Percentiles rank a stretch among this genome's conserved stretches.
phyloP scores from a whole-genome alignment of 1,140 invertebrate species.

The Harpegnathos saltator region DNA sequence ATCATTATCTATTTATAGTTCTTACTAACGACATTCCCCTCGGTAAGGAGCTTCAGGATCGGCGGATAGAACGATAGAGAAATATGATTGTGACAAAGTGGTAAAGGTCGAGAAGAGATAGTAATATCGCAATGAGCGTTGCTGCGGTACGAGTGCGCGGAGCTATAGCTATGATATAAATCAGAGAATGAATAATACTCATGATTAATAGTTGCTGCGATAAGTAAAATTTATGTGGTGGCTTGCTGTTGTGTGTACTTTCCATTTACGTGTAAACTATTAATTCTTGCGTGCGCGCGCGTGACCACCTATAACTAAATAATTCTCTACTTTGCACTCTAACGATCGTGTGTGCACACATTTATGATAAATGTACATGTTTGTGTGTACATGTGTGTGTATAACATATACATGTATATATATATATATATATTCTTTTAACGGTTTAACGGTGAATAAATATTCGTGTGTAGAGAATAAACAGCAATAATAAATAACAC shows the following conservation, averaged over 20 bases:
- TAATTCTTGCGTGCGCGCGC: constrained; percentile 53
- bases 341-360: constrained; percentile 20
- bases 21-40: not conserved
- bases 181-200: constrained; percentile 40
- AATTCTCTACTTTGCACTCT: constrained; percentile 29
- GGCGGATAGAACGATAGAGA: constrained; percentile 1
- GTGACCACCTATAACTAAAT: constrained; percentile 29
- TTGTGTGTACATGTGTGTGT: too few relatives aligned
- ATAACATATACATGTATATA: too few relatives aligned
- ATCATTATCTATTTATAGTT: constrained; percentile 2
- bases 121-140: constrained; percentile 30
- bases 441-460: constrained; percentile 3
- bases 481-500: constrained; percentile 12
- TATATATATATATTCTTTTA: too few relatives aligned
- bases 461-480: not conserved
- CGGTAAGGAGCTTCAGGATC: not conserved
- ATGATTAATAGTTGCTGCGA: constrained; percentile 48
- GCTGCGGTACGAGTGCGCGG: constrained; percentile 1
- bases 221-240: constrained; percentile 58
- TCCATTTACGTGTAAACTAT: constrained; percentile 46
- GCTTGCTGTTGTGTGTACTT: constrained; percentile 46
- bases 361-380: not conserved
- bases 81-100: constrained; percentile 14
- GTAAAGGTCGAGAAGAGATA: constrained; percentile 4
- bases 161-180: constrained; percentile 28